A percentile compares a stretch with the other conserved stretches of the same genome.
Conservation (phyloP, 2,888 invertebrate genomes). For the Agrochola macilenta region DNA sequence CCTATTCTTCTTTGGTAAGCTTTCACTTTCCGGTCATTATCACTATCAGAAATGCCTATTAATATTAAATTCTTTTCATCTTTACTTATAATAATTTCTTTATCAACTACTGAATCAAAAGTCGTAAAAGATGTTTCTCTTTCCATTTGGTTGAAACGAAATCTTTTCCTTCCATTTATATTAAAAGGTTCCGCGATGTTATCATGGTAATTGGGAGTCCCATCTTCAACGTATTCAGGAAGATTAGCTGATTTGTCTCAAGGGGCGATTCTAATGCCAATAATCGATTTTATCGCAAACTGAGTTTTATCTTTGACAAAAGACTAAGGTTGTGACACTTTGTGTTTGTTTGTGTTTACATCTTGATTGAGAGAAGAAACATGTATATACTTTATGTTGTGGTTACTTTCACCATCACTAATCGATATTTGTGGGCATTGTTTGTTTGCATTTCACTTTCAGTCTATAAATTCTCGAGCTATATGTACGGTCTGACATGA, state of each 20-base stretch:
- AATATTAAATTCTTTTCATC: neutral
- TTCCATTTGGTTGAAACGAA: conserved; percentile 61
- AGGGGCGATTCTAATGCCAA: conserved; percentile 69
- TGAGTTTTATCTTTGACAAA: conserved; percentile 52
- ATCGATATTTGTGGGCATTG: conserved; percentile 5
- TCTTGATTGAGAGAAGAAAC: neutral
- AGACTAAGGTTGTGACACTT: conserved; percentile 33
- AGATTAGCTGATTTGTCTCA: conserved; percentile 77
- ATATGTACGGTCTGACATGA: conserved; percentile 1
- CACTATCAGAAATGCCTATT: conserved; percentile 21
- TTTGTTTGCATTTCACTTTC: conserved; percentile 38
- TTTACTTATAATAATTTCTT: conserved; percentile 4
- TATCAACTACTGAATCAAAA: conserved; percentile 21
- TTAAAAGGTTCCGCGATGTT: conserved; percentile 75
- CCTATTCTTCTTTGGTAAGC: conserved; percentile 38
- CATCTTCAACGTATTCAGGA: conserved; percentile 74
- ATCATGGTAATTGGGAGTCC: conserved; percentile 81
- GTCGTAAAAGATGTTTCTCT: conserved; percentile 34
- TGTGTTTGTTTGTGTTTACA: conserved; percentile 25
- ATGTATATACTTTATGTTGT: neutral
- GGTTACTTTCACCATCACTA: conserved; percentile 23
- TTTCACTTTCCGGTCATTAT: conserved; percentile 41
- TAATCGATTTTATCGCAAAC: conserved; percentile 55
- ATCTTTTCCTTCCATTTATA: conserved; percentile 71
- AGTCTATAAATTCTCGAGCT: conserved; percentile 4